Conservation (phyloP, 1,140 invertebrate genomes). For the Formica exsecta region DNA sequence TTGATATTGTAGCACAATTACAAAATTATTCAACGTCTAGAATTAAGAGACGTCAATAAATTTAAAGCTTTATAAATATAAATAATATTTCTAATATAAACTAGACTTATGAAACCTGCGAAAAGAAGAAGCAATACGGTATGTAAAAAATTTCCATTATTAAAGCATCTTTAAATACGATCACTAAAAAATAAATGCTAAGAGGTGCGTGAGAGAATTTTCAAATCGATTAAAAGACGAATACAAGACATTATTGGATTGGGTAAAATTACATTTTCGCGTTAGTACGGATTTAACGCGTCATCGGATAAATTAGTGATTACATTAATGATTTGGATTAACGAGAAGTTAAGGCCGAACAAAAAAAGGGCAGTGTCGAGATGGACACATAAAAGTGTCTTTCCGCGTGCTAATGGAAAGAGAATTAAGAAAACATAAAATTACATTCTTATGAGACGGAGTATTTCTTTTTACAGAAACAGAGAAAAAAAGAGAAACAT, state of each 20-base stretch:
- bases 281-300: background rate
- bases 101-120: background rate
- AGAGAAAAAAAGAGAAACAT: background rate
- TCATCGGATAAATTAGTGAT: conserved; percentile 13
- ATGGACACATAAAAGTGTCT: background rate
- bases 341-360: conserved; percentile 3
- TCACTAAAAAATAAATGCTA: background rate
- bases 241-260: conserved; percentile 2
- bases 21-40: background rate
- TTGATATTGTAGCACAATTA: background rate
- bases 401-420: background rate
- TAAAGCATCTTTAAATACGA: background rate
- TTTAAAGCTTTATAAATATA: background rate
- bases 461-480: background rate
- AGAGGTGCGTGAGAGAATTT: background rate
- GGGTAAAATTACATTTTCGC: conserved; percentile 33
- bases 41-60: conserved; percentile 12
- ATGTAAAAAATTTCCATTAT: background rate
- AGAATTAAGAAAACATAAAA: background rate
- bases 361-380: too few relatives aligned
- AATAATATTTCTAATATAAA: conserved; percentile 4
- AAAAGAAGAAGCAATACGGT: background rate
- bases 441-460: background rate
- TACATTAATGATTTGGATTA: conserved; percentile 35
- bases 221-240: conserved; percentile 28